A percentile compares a stretch with the other conserved stretches of the same genome.
Evolutionary conservation across 35 echinoderm and acorn worm species (phyloP).

Genomic region (Chiridota heheva): DNA sequence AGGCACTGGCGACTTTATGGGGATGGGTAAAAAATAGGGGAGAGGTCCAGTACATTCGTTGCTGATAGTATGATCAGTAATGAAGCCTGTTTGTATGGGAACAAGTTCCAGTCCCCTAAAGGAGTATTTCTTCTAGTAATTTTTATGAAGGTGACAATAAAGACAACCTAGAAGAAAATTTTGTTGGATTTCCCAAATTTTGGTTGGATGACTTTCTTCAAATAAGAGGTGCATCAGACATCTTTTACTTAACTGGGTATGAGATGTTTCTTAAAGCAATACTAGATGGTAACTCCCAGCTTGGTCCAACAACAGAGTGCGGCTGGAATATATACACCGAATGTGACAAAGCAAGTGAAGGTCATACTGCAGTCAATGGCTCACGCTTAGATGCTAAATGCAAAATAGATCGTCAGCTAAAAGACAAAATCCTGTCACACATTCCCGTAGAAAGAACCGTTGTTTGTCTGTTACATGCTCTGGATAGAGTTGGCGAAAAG

Average conservation of each 20-base stretch:
- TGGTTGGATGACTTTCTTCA: slow-evolving; percentile 11
- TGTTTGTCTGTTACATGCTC: slow-evolving; percentile 3
- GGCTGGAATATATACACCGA: slow-evolving; percentile 26
- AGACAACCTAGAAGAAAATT: slow-evolving; percentile 42
- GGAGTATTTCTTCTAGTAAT: slow-evolving; percentile 17
- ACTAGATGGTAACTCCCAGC: slow-evolving; percentile 27
- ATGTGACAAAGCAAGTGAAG: slow-evolving; percentile 16
- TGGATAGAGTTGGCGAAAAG: neutral
- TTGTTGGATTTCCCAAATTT: neutral
- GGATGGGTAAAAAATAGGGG: slow-evolving; percentile 33
- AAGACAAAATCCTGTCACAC: neutral
- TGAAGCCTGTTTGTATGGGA: neutral
- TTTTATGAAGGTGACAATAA: slow-evolving; percentile 35
- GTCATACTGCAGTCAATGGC: neutral
- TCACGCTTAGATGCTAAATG: neutral
- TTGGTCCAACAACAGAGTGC: slow-evolving; percentile 6
- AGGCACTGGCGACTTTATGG: slow-evolving; percentile 38
- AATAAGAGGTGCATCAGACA: neutral
- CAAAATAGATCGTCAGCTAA: neutral
- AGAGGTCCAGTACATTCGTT: slow-evolving; percentile 10
- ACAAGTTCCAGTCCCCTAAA: slow-evolving; percentile 15
- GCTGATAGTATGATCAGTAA: neutral
- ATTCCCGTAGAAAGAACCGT: slow-evolving; percentile 13
- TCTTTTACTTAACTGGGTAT: slow-evolving; percentile 32
- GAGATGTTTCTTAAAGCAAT: slow-evolving; percentile 47